Base-by-base conservation (phyloP, 2,113 vertebrate species). In the Boulengeromyrus knoepffleri region DNA sequence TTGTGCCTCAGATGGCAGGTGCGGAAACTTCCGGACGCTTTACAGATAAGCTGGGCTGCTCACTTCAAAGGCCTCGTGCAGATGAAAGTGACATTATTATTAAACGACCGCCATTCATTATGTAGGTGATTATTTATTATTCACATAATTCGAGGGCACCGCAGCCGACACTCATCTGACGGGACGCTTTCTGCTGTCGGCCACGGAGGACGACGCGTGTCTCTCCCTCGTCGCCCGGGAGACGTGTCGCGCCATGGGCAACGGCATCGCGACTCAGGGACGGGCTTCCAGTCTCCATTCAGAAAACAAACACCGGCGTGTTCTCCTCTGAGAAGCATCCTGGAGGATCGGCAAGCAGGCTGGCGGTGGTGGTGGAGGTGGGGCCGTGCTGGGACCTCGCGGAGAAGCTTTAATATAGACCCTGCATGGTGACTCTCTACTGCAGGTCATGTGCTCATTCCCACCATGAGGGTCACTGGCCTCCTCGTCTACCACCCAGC, bases 71-170 rank as follows among this genome's bases (percentile, higher is more conserved):
- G 83, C 39, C 45, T 47, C 2, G 42, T 8, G 7, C 45, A 85
- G 83, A 85, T 45, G 83, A 85, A 85, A 46, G 83, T 47, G 36
- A 85, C 39, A 85, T 85, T 85, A 85, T 85, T 85, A 85, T 46
- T 85, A 85, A 85, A 47, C 39, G 39, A 85, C 83, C 39, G 19
- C 24, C 83, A 85, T 85, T 85, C 45, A 85, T 85, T 47, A 85
- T 85, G 83, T 85, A 85, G 42, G 19, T 85, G 50, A 87, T 53
- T 87, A 87, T 52, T 53, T 56, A 87, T 87, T 87, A 53, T 36
- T 87, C 49, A 36, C 50, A 42, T 80, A 39, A 53, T 87, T 53
- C 27, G 27, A 87, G 49, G 49, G 47, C 10, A 47, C 15, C 15
- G 0, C n/a, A 53, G 50, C 12, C 12, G 5, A 52, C 45, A 24